phyloP scores from a whole-genome alignment of 2,797 vertebrate species.

The Myripristis murdjan region DNA sequence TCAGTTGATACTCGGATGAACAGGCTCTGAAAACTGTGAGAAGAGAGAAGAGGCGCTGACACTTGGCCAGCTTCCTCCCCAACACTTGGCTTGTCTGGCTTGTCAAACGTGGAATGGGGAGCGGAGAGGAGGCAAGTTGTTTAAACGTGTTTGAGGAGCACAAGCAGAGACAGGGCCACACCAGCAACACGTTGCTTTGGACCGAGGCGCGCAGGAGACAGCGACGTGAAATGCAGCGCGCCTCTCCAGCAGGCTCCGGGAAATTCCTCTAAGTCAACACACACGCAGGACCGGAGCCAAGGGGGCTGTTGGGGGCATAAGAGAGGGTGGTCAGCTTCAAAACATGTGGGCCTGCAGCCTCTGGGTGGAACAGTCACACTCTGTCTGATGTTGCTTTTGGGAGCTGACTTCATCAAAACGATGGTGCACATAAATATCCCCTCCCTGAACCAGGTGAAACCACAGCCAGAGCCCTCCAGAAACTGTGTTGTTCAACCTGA shows the following conservation, averaged over 20 bases:
- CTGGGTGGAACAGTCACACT: conserved; percentile 10
- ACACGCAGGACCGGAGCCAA: conserved; percentile 38
- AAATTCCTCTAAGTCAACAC: conserved; percentile 45
- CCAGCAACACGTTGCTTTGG: conserved; percentile 29
- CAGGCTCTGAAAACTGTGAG: not conserved
- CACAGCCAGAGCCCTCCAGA: conserved; percentile 5
- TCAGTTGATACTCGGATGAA: no score
- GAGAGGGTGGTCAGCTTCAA: conserved; percentile 26
- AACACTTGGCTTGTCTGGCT: conserved; percentile 49
- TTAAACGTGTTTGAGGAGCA: conserved; percentile 47
- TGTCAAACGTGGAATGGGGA: conserved; percentile 54
- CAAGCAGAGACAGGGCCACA: conserved; percentile 45
- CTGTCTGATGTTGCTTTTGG: conserved; percentile 22
- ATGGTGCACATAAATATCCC: no score
- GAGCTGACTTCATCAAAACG: conserved; percentile 19
- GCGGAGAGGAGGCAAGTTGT: conserved; percentile 50
- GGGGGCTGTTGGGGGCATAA: conserved; percentile 13
- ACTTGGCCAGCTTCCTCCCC: conserved; percentile 32
- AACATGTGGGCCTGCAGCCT: conserved; percentile 16
- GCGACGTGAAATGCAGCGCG: conserved; percentile 29
- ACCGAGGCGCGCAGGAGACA: conserved; percentile 20
- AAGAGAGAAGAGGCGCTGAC: conserved; percentile 49
- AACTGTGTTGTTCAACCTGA: not conserved
- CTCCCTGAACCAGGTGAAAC: conserved; percentile 18
- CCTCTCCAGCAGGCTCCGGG: conserved; percentile 41